phyloP scores from a whole-genome alignment of 2,888 invertebrate genomes.

The Drosophila algonquin region DNA sequence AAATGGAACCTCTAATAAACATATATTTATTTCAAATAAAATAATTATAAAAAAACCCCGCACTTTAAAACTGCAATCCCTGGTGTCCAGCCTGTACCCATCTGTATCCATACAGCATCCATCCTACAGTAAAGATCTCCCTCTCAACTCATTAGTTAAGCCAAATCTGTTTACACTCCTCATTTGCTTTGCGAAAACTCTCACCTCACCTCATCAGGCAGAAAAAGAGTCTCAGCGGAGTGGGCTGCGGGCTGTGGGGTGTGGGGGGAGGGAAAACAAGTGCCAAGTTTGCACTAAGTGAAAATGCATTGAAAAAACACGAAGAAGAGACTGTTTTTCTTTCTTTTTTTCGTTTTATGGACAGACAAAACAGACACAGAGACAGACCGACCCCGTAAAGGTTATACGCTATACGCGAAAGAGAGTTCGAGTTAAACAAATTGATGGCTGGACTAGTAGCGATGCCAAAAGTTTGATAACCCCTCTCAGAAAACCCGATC shows the following conservation, averaged over 20 bases:
- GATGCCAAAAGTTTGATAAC: constrained; percentile 51
- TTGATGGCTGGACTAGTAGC: constrained; percentile 20
- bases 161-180: constrained; percentile 40
- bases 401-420: constrained; percentile 34
- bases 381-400: constrained; percentile 18
- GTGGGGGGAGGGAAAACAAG: constrained; percentile 5
- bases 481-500: constrained; percentile 4
- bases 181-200: constrained; percentile 55
- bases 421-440: constrained; percentile 18
- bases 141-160: constrained; percentile 19
- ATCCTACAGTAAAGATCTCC: background rate
- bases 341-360: constrained; percentile 22
- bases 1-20: background rate
- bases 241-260: constrained; percentile 1
- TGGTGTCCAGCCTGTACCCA: background rate
- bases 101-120: background rate
- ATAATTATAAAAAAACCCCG: background rate
- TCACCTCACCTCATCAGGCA: constrained; percentile 51
- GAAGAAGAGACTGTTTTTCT: constrained; percentile 7
- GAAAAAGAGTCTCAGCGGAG: constrained; percentile 30
- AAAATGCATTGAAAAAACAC: constrained; percentile 52
- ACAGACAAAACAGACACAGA: constrained; percentile 10
- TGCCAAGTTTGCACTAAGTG: constrained; percentile 61
- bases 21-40: no score
- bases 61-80: background rate